phyloP scores from a whole-genome alignment of 2,888 invertebrate species.

The Stegana nigrithorax region DNA sequence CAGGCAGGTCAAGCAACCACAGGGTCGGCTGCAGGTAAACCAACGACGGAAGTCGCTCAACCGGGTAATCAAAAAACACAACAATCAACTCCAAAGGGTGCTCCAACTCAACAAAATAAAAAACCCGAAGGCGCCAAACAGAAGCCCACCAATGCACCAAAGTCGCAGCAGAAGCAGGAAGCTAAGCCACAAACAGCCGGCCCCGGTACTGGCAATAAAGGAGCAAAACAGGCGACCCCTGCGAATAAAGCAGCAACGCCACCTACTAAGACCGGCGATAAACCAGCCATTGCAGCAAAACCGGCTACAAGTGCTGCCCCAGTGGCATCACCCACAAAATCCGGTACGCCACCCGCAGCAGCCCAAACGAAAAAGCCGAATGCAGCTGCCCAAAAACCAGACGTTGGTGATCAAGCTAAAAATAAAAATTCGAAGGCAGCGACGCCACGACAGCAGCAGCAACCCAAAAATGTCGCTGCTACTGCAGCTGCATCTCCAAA shows the following conservation, averaged over 20 bases:
- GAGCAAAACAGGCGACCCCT: not conserved
- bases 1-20: constrained; percentile 5
- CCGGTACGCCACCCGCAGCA: constrained; percentile 33
- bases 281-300: too few relatives aligned
- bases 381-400: constrained; percentile 1
- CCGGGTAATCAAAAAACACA: not conserved
- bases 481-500: constrained; percentile 9
- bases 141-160: constrained; percentile 26
- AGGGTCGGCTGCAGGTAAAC: too few relatives aligned
- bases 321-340: constrained; percentile 43
- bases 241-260: constrained; percentile 15
- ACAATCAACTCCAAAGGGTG: constrained; percentile 22
- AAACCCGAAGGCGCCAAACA: constrained; percentile 24
- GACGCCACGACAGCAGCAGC: constrained; percentile 11
- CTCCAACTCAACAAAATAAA: constrained; percentile 33
- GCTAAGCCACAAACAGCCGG: constrained; percentile 13
- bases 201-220: constrained; percentile 1
- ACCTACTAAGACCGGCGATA: too few relatives aligned
- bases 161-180: constrained; percentile 12
- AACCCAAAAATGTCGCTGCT: not conserved
- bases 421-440: not conserved
- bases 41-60: constrained; percentile 7
- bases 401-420: not conserved
- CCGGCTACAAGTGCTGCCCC: constrained; percentile 26
- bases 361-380: constrained; percentile 3